Evolutionary conservation across 2,797 vertebrate genomes (phyloP), one percentile per base, ranked within the genome.

Genomic region (Streptopelia turtur): DNA sequence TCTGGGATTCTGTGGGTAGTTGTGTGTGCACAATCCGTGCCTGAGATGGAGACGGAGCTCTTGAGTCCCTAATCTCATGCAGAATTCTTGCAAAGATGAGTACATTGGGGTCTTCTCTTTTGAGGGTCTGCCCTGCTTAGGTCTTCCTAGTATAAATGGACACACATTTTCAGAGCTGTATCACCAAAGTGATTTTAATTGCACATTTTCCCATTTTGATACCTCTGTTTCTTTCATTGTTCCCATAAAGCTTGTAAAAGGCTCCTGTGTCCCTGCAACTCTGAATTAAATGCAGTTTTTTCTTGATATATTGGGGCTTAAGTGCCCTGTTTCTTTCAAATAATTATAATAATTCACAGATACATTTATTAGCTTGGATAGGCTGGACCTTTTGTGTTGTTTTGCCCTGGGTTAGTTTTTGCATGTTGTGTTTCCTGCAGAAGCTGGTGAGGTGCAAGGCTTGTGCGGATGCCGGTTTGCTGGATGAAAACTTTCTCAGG

Each of bases 361-460:
- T 35, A 1, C 1, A 12, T 53, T 43, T 49, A 64, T 70, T 7
- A 33, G 11, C 23, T 88, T 57, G 60, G 39, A 28, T 53, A 70
- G 50, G 6, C n/a, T 77, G 84, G 43, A 22, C 56, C 33, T 61
- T 39, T 59, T 47, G 10, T 10, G 9, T 43, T 53, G 9, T 53
- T 39, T 70, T 57, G 70, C 70, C 60, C 39, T 91, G 79, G 24
- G 7, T 81, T 33, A 88, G 41, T 77, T 65, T 75, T 83, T 89
- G 45, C 79, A 2, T 45, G 10, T 20, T 86, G 25, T 16, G 4
- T 94, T 12, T 94, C 75, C 43, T 91, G 57, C 98, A 99, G 99
- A 99, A 99, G 98, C 98, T 99, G 96, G 99, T 99, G 97, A 99
- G 99, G 96, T 99, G 99, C 97, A 99, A 99, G 98, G 99, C 99